Percentiles rank a stretch among this genome's conserved stretches.
Evolutionary conservation across 2,888 invertebrate species (phyloP).

Genomic region (Drosophila borborema): DNA sequence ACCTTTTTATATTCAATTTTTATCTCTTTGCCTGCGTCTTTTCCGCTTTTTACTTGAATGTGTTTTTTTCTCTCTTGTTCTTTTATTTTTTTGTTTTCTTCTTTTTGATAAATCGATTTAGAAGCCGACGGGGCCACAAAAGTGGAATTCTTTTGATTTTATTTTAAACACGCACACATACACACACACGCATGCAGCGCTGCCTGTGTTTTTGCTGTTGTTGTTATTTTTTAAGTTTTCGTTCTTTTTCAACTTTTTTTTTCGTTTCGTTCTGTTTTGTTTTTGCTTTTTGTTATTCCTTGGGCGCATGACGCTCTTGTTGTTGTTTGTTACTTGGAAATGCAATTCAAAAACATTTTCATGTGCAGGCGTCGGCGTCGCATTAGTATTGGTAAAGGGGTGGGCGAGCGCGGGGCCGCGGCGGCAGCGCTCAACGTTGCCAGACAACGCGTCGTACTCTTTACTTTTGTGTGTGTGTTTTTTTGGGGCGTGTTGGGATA

Average conservation of each 20-base stretch:
- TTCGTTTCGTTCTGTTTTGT: conserved; percentile 1
- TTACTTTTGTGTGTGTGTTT: conserved; percentile 5
- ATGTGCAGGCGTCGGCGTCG: conserved; percentile 51
- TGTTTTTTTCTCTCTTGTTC: conserved; percentile 30
- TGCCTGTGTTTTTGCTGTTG: conserved; percentile 23
- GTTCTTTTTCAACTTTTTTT: conserved; percentile 34
- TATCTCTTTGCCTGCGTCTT: conserved; percentile 80
- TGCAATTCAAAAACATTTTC: conserved; percentile 74
- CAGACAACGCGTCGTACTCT: conserved; percentile 57
- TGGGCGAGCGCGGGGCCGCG: background rate
- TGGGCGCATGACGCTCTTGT: conserved; percentile 55
- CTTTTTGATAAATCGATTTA: conserved; percentile 81
- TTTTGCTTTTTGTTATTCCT: conserved; percentile 29
- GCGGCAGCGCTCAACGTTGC: conserved; percentile 28
- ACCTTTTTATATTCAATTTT: conserved; percentile 78
- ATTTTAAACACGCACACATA: conserved; percentile 58
- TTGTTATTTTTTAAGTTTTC: conserved; percentile 34
- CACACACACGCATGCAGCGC: conserved; percentile 20
- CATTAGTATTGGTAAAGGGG: background rate
- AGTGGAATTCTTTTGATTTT: conserved; percentile 81
- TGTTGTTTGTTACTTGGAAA: conserved; percentile 77
- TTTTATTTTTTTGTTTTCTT: conserved; percentile 53
- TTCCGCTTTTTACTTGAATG: conserved; percentile 66
- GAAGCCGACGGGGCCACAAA: conserved; percentile 80
- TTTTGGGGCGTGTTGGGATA: conserved; percentile 50